These are phyloP conservation scores for Paragorgia papillata DNA, from an alignment of 92 coral and sea anemone species.

Conservation along the genomic window DNA sequence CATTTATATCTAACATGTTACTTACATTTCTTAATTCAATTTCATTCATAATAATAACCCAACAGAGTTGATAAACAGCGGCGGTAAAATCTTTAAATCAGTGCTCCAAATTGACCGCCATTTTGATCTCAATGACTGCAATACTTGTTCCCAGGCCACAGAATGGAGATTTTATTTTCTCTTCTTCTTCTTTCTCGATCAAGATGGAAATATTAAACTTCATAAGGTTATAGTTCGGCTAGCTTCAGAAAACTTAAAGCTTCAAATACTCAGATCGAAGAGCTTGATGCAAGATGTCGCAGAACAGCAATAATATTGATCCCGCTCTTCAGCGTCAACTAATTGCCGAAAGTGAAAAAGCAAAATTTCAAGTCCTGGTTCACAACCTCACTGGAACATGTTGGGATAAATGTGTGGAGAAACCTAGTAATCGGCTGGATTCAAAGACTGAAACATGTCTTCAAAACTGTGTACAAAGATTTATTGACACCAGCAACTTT, in stretches of 20 bases:
- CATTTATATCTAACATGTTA: not conserved
- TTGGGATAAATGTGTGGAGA: constrained; percentile 96
- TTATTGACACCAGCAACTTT: constrained; percentile 81
- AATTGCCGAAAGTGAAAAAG: constrained; percentile 79
- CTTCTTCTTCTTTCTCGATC: not conserved
- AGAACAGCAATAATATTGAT: constrained; percentile 53
- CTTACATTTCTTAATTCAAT: constrained; percentile 42
- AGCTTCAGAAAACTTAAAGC: too few species aligned
- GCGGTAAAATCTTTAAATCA: not conserved
- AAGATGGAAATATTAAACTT: too few species aligned
- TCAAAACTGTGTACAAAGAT: constrained; percentile 89
- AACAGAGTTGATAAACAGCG: not conserved
- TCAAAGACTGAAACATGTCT: constrained; percentile 79
- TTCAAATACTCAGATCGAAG: not conserved
- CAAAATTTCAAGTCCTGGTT: constrained; percentile 76
- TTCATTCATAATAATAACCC: constrained; percentile 20
- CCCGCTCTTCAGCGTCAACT: constrained; percentile 74
- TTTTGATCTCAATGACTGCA: not conserved
- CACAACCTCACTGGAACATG: constrained; percentile 83
- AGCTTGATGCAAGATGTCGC: not conserved
- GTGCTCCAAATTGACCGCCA: constrained; percentile 19
- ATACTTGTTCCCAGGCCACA: constrained; percentile 20
- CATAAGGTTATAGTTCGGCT: too few species aligned
- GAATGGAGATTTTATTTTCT: too few species aligned
- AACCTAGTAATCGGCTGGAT: constrained; percentile 78